Conservation (phyloP, 1,140 invertebrate species). For the Archegozetes longisetosus region DNA sequence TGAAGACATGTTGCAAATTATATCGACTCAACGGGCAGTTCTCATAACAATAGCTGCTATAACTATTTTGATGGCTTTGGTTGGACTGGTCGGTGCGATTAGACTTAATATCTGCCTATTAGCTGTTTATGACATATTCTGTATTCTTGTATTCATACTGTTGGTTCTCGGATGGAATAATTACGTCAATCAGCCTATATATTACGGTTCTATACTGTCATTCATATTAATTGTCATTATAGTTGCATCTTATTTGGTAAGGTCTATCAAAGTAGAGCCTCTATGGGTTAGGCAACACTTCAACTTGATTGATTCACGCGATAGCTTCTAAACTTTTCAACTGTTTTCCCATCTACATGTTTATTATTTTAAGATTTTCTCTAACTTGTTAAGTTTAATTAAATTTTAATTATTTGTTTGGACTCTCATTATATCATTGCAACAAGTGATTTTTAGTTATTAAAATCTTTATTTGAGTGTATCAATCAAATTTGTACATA, state of each 20-base stretch:
- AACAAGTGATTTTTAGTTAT: no score
- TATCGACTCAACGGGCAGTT: background rate
- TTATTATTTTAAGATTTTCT: no score
- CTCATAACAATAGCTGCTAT: background rate
- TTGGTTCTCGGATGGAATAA: background rate
- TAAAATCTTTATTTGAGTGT: no score
- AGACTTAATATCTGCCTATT: background rate
- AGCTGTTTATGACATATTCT: background rate
- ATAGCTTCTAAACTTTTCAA: background rate
- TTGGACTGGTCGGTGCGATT: background rate
- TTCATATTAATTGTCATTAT: background rate
- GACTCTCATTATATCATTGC: no score
- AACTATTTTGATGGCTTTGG: background rate
- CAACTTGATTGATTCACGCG: background rate
- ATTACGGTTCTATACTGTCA: background rate
- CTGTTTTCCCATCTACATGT: no score
- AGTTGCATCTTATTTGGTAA: background rate
- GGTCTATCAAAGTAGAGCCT: background rate
- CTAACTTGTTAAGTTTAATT: no score
- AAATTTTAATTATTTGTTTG: no score
- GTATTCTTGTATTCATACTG: background rate
- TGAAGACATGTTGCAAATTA: background rate
- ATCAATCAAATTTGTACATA: no score
- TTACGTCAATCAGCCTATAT: background rate
- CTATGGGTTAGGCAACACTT: background rate